phyloP scores from a whole-genome alignment of 2,113 vertebrate genomes.

The Progne subis region DNA sequence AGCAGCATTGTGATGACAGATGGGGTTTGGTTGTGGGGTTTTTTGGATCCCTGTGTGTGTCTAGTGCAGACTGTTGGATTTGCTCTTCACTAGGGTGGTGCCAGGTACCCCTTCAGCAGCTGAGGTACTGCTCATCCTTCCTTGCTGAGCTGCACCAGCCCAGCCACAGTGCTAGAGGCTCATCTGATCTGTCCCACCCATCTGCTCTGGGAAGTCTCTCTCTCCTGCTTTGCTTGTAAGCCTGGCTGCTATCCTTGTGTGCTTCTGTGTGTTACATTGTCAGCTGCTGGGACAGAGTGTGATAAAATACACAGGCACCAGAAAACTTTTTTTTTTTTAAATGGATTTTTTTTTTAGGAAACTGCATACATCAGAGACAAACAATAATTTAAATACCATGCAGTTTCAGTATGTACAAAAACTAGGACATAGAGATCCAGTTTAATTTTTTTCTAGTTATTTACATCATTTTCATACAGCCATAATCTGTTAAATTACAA shows the following conservation, averaged over 20 bases:
- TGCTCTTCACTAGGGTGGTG: background rate
- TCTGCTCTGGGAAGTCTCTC: too few relatives aligned
- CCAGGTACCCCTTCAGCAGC: background rate
- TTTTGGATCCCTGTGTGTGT: background rate
- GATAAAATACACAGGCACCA: slow-evolving; percentile 56
- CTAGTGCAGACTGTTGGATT: background rate
- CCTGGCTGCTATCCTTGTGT: background rate
- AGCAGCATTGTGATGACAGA: rapidly evolving
- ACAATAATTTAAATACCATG: slow-evolving; percentile 93
- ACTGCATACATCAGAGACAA: slow-evolving; percentile 91
- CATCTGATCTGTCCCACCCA: rapidly evolving
- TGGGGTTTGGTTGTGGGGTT: background rate
- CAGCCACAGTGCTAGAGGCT: rapidly evolving
- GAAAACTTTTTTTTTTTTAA: slow-evolving; percentile 51
- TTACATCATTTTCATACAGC: slow-evolving; percentile 83
- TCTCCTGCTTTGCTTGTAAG: background rate
- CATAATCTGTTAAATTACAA: slow-evolving; percentile 76
- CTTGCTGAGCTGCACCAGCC: background rate
- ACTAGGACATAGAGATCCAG: slow-evolving; percentile 77
- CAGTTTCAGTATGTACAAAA: slow-evolving; percentile 93
- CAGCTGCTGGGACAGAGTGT: background rate
- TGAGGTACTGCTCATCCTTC: rapidly evolving
- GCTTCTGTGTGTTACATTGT: rapidly evolving
- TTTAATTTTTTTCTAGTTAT: slow-evolving; percentile 76
- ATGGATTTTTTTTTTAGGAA: slow-evolving; percentile 80